Percentiles rank a stretch among this genome's conserved stretches.
These are phyloP conservation scores for Agapornis canus DNA, from an alignment of 2,797 vertebrate species.

Conservation along the genomic window DNA sequence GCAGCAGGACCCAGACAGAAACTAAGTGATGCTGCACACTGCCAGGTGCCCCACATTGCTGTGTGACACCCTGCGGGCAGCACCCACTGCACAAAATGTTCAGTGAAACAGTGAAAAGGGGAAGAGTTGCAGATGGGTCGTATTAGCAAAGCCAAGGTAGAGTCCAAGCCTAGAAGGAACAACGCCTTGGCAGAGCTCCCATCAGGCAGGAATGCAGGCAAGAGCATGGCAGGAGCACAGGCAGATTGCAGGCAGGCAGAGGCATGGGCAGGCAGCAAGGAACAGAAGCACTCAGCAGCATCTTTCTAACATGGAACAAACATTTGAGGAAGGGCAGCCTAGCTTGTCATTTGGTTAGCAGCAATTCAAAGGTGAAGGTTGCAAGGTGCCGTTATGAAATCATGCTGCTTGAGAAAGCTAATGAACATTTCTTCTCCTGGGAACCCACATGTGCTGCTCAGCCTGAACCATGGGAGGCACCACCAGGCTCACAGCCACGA, in stretches of 20 bases:
- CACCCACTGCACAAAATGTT: fast-evolving
- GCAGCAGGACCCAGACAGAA: not conserved
- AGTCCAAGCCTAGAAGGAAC: not conserved
- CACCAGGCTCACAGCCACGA: not conserved
- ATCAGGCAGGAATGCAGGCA: not conserved
- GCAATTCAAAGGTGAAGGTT: not conserved
- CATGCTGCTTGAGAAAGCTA: constrained; percentile 12
- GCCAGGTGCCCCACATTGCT: fast-evolving
- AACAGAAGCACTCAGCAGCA: not conserved
- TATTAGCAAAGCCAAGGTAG: not conserved
- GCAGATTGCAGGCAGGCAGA: not conserved
- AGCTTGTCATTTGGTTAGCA: not conserved
- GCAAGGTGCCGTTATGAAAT: not conserved
- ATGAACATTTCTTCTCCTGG: not conserved
- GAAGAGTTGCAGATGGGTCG: not conserved
- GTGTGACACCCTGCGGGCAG: not conserved
- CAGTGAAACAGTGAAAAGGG: not conserved
- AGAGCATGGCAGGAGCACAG: not conserved
- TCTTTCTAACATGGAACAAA: not conserved
- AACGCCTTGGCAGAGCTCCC: not conserved
- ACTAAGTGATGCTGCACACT: not conserved
- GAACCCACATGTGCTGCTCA: not conserved
- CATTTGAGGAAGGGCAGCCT: not conserved
- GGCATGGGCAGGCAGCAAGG: not conserved
- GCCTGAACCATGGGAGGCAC: not conserved